Conservation (phyloP, 2,888 invertebrate genomes). For the Caradrina kadenii region DNA sequence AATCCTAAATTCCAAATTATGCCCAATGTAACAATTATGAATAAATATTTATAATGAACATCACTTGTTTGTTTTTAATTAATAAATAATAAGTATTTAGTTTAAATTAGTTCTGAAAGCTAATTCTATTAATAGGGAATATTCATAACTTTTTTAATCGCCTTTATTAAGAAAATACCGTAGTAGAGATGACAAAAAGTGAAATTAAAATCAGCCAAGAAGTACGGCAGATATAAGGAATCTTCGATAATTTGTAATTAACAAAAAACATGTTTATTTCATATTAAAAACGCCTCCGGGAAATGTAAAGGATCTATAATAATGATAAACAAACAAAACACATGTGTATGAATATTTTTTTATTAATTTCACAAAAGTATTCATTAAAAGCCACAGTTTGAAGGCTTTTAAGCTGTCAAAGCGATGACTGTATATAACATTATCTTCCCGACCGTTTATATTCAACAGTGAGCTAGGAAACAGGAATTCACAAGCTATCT, state of each 20-base stretch:
- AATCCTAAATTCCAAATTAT: constrained; percentile 85
- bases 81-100: neutral
- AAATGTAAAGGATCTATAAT: neutral
- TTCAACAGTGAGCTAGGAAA: constrained; percentile 84
- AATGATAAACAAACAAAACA: constrained; percentile 57
- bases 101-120: too few relatives aligned
- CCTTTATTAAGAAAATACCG: too few relatives aligned
- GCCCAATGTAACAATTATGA: constrained; percentile 87
- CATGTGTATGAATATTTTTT: constrained; percentile 85
- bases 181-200: too few relatives aligned
- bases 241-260: too few relatives aligned
- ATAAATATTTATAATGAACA: constrained; percentile 89
- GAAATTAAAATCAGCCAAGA: too few relatives aligned
- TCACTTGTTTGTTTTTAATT: constrained; percentile 54
- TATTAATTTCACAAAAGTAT: constrained; percentile 90
- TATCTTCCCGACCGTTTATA: constrained; percentile 73
- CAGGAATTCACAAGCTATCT: constrained; percentile 86
- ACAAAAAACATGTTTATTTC: too few relatives aligned
- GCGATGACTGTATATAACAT: constrained; percentile 81
- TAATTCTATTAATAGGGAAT: too few relatives aligned
- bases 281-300: too few relatives aligned
- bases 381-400: constrained; percentile 89
- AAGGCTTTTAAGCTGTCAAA: constrained; percentile 90
- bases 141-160: too few relatives aligned
- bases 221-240: too few relatives aligned